These are phyloP conservation scores for Sesia bembeciformis DNA, from an alignment of 2,888 invertebrate genomes.

Conservation along the genomic window DNA sequence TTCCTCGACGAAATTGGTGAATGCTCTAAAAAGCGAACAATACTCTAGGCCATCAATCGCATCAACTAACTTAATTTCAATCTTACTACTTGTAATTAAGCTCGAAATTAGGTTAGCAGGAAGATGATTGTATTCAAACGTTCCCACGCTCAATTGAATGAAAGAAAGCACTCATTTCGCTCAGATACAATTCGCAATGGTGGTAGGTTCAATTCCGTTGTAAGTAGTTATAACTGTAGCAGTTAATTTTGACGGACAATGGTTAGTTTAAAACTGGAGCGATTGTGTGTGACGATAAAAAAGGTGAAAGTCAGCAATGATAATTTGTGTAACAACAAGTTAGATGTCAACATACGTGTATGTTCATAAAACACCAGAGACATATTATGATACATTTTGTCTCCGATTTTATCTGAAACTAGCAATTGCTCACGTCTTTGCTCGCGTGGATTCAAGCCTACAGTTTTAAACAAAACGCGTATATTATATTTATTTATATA, in stretches of 20 bases:
- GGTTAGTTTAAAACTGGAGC: not conserved
- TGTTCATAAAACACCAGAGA: too few relatives aligned
- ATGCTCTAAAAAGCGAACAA: not conserved
- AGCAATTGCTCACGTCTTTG: too few relatives aligned
- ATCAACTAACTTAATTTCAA: not conserved
- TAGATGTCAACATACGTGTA: too few relatives aligned
- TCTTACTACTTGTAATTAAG: not conserved
- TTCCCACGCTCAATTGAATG: slow-evolving; percentile 2
- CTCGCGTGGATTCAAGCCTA: too few relatives aligned
- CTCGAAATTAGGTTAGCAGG: not conserved
- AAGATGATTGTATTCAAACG: not conserved
- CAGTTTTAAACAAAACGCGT: too few relatives aligned
- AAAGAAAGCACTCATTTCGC: slow-evolving; percentile 2
- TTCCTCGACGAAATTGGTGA: not conserved
- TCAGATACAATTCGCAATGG: slow-evolving; percentile 1
- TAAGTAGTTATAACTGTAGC: not conserved
- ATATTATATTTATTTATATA: too few relatives aligned
- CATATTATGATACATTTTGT: too few relatives aligned
- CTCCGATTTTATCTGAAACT: too few relatives aligned
- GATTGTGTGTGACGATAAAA: not conserved
- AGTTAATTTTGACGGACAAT: not conserved
- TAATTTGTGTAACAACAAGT: too few relatives aligned
- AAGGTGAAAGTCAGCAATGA: not conserved
- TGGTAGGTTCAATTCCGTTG: not conserved
- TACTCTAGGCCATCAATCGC: not conserved